Base-by-base conservation (phyloP, 2,113 vertebrate species). In the Sminthopsis crassicaudata region DNA sequence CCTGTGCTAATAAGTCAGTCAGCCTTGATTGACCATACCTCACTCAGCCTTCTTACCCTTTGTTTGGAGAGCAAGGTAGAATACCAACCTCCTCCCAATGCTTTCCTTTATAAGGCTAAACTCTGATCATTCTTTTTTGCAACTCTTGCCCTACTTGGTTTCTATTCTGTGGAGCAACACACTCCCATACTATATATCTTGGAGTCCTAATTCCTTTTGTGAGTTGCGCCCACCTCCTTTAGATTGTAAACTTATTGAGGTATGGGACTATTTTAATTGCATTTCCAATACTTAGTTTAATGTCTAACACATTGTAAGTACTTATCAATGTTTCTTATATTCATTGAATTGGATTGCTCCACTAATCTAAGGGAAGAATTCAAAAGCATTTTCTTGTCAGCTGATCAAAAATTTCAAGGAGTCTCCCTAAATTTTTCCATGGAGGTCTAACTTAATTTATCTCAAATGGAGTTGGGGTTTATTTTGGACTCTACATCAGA, bases 401-500 rank as follows among this genome's bases (percentile, higher is more conserved):
- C 93, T 94, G 92, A 89, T 91, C 95, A 95, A 91, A 92, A 96
- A 57, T 92, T 95, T 67, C 7, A 8, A 48, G 89, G 91, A 67
- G 10, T 60, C 50, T 94, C 36, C 60, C 93, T 92, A 2, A 51
- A 46, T 95, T 92, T 51, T 53, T 94, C 60, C 96, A 19, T 46
- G 92, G 90, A 92, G 76, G 60, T 60, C 96, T 95, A 57, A 53
- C 89, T 92, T 95, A 95, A 92, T 96, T 96, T 95, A 2, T 88
- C 92, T 95, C 93, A 95, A 90, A 95, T 95, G 76, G 0, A 2
- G 42, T 27, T 93, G 54, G 51, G 92, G 91, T 95, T 97, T 96
- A 94, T 97, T 97, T 97, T 97, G 90, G 95, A 96, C 94, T 96
- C 94, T 52, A 46, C 92, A 55, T 95, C 51, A n/a, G 91, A 93